Evolutionary conservation across 2,113 vertebrate species (phyloP), one percentile per base, ranked within the genome.

Genomic region (Menura novaehollandiae): DNA sequence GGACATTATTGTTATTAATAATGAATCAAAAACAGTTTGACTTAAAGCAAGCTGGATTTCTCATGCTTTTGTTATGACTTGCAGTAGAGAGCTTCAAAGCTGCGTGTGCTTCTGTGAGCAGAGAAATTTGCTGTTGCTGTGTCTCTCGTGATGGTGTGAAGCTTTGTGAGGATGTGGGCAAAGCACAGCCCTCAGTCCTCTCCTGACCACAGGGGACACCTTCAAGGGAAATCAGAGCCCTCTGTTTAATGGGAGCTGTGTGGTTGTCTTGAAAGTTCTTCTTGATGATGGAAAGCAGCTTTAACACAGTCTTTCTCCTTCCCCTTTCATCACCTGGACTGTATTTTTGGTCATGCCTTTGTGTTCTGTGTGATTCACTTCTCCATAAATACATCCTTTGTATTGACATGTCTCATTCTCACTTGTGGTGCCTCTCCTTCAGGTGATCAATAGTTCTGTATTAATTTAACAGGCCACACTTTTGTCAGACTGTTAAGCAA

Each of bases 1-100:
- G 73, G 73, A 80, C 75, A 22, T 86, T 74, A 55, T 28, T 89
- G 51, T 59, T 95, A 79, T 95, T 94, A 96, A 96, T 96, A 95
- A 97, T 96, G 62, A 93, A 97, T 96, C 76, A 93, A 94, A 88
- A 91, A 1, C 5, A 3, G 56, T 82, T 77, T 87, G 82, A 88
- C 66, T 66, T 87, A 47, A 53, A 94, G 72, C 51, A 81, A 77
- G 78, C 44, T 74, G 52, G 23, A 64, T 95, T 95, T 91, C 76
- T 85, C 30, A 58, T 89, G 73, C 96, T 94, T 95, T 87, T 91
- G 85, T 95, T 95, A 56, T 35, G 90, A 91, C 47, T 85, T 73
- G 41, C 43, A 69, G 16, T 55, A 94, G 81, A 46, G 24, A 68
- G 68, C 77, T 95, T 94, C 88, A 96, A 85, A 87, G 78, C 78